These are phyloP conservation scores for Delichon dasypus DNA, from an alignment of 2,797 vertebrate species.

Conservation along the genomic window DNA sequence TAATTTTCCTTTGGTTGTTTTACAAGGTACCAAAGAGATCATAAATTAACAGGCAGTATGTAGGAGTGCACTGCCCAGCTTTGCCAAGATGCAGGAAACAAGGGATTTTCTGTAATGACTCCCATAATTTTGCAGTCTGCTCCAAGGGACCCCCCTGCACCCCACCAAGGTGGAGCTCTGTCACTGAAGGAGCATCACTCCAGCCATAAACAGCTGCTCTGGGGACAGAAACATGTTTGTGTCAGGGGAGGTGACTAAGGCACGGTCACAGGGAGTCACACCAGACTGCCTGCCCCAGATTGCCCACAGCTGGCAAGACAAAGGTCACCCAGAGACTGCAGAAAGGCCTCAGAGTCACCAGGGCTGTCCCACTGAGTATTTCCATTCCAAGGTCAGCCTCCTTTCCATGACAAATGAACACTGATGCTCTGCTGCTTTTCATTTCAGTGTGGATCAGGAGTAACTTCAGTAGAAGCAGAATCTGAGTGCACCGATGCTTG, in stretches of 20 bases:
- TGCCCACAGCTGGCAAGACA: accelerated
- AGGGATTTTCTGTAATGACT: accelerated
- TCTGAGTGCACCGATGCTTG: accelerated
- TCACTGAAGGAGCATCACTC: not conserved
- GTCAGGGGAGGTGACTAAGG: not conserved
- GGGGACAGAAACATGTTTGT: not conserved
- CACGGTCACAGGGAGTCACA: not conserved
- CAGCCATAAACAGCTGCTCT: not conserved
- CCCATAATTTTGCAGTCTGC: not conserved
- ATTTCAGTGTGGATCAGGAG: not conserved
- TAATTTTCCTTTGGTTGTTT: not conserved
- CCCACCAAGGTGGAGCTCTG: not conserved
- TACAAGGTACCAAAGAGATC: not conserved
- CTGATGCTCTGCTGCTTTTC: not conserved
- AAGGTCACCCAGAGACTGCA: not conserved
- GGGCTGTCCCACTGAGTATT: not conserved
- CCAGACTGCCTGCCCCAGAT: not conserved
- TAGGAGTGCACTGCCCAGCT: not conserved
- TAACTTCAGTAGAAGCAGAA: not conserved
- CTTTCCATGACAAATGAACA: not conserved
- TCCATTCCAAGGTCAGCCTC: not conserved
- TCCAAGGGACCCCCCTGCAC: not conserved
- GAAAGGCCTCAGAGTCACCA: not conserved
- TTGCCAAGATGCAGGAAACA: not conserved
- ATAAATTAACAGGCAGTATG: not conserved